Evolutionary conservation across 2,888 invertebrate species (phyloP), one percentile per base, ranked within the genome.

Genomic region (Lomographa bimaculata): DNA sequence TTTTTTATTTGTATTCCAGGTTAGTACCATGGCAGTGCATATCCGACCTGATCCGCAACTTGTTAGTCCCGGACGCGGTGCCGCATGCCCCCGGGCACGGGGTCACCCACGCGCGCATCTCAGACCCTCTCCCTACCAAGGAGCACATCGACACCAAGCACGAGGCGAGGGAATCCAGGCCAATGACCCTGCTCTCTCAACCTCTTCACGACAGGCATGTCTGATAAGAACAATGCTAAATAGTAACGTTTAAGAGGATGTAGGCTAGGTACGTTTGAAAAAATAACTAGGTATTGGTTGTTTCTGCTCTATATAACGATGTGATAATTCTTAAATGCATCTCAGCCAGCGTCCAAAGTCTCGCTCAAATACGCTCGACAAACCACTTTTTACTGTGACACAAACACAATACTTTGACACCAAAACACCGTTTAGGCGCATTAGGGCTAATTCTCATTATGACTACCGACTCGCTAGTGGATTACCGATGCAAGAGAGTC

Each of bases 21-120:
- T 54, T 93, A 30, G 90, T 95, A 47, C 95, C 95, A 7, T 94
- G 94, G 94, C 81, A 90, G 7, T 93, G 93, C 49, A 79, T 90
- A 38, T 91, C 92, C 1, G 92, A 93, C 63, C 79, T 94, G 51
- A 81, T 95, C 48, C 90, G 92, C 30, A 90, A 91, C 5, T 61
- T 95, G 10, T n/a, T n/a, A n/a, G 92, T 95, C 7, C 92, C 91
- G 0, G 95, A 95, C 64, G 94, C 93, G 1, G 90, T 90, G 5
- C 94, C 94, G 20, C 24, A 43, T 40, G 21, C 39, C 36, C 27
- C 46, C 29, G 0, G 8, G 28, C 20, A 30, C 48, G 10, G 30
- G 30, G 10, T 43, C 36, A 16, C 30, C 35, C 32, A 30, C 47
- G 26, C 16, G 29, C 11, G 19, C 34, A 7, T 46, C 28, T 18